Conservation (phyloP, 2,888 invertebrate species). For the Ectobius pallidus region DNA sequence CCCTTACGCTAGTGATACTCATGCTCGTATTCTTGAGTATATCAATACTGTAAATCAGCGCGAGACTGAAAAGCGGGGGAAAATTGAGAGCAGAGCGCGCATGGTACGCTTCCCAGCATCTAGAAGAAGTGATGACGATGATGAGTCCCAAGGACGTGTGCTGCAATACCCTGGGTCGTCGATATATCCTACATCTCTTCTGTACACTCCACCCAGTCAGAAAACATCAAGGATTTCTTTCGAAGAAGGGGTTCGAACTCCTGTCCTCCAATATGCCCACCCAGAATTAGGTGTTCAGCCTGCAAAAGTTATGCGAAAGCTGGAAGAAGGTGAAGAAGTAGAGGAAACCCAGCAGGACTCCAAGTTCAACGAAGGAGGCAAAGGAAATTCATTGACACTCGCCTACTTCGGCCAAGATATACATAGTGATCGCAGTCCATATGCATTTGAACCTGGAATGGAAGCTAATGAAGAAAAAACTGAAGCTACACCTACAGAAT, state of each 20-base stretch:
- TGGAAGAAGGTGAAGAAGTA: conserved; percentile 49
- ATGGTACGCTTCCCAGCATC: conserved; percentile 38
- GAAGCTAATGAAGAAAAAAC: conserved; percentile 37
- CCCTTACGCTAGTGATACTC: conserved; percentile 10
- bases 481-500: neutral
- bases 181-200: conserved; percentile 66
- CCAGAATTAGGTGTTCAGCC: conserved; percentile 80
- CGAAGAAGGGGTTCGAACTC: conserved; percentile 73
- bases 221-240: conserved; percentile 59
- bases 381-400: conserved; percentile 39
- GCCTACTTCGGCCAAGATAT: conserved; percentile 59
- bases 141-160: conserved; percentile 73
- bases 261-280: conserved; percentile 79
- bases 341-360: neutral
- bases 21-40: conserved; percentile 35
- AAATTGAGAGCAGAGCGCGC: conserved; percentile 18
- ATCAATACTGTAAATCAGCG: conserved; percentile 40
- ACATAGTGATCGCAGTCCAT: conserved; percentile 65
- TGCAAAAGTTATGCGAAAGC: conserved; percentile 60
- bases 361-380: neutral
- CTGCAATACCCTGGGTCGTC: conserved; percentile 68
- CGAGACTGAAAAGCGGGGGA: conserved; percentile 24
- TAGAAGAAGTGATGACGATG: conserved; percentile 31
- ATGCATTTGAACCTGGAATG: conserved; percentile 55
- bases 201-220: conserved; percentile 67